Percentiles rank a stretch among this genome's conserved stretches.
phyloP scores from a whole-genome alignment of 2,113 vertebrate species.

The Sceloporus undulatus region DNA sequence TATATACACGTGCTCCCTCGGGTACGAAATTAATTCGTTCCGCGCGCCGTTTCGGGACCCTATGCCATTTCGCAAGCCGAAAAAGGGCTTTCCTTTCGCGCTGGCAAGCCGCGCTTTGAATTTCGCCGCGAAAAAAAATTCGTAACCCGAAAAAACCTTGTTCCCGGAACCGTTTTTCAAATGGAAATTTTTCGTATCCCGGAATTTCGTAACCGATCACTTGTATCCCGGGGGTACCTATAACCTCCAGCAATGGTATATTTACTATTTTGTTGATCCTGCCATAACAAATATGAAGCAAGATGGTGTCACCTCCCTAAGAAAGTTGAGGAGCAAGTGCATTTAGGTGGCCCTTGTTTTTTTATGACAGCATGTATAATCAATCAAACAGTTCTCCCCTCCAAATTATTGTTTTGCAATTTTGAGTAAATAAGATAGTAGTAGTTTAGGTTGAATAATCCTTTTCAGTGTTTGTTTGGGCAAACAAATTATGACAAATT shows the following conservation, averaged over 20 bases:
- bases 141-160: too few species aligned
- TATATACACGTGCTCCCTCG: too few species aligned
- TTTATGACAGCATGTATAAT: not conserved
- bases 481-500: not conserved
- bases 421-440: not conserved
- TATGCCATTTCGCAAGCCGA: too few species aligned
- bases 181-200: too few species aligned
- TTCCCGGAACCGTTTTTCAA: too few species aligned
- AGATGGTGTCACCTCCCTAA: not conserved
- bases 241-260: not conserved
- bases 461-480: not conserved
- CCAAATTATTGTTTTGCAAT: not conserved
- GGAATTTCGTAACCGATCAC: too few species aligned
- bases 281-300: not conserved
- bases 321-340: not conserved
- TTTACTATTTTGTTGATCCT: not conserved
- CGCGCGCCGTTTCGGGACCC: too few species aligned
- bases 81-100: too few species aligned
- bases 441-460: not conserved
- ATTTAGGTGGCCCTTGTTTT: not conserved
- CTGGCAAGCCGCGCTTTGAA: too few species aligned
- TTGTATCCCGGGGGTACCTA: too few species aligned
- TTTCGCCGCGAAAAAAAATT: too few species aligned
- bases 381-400: not conserved
- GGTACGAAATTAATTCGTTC: too few species aligned